These are phyloP conservation scores for Neoseiulus cucumeris DNA, from an alignment of 1,140 invertebrate genomes.

Conservation along the genomic window DNA sequence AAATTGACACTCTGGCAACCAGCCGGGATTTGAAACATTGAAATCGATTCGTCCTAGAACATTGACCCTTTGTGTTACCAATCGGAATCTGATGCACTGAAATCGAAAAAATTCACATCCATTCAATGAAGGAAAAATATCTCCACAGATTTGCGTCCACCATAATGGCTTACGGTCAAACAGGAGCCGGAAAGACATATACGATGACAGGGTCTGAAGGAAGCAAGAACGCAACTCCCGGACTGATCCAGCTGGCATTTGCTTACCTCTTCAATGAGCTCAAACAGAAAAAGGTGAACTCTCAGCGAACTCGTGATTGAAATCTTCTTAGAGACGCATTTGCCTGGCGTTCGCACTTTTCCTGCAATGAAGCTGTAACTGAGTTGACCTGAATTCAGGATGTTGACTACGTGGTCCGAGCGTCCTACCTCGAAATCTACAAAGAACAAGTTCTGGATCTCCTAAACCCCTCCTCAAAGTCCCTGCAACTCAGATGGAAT, in stretches of 20 bases:
- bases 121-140: too few relatives aligned
- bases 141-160: conserved; percentile 64
- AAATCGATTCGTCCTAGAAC: too few relatives aligned
- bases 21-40: too few relatives aligned
- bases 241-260: conserved; percentile 37
- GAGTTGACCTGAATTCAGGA: conserved; percentile 25
- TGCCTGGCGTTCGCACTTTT: conserved; percentile 15
- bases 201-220: conserved; percentile 68
- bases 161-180: conserved; percentile 87
- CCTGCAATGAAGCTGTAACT: background rate
- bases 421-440: conserved; percentile 85
- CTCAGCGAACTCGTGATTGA: background rate
- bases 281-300: conserved; percentile 33
- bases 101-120: too few relatives aligned
- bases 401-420: conserved; percentile 63
- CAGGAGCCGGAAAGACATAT: conserved; percentile 86
- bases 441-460: conserved; percentile 91
- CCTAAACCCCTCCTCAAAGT: conserved; percentile 59
- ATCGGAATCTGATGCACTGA: too few relatives aligned
- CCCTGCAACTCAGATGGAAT: conserved; percentile 70
- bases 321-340: background rate
- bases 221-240: conserved; percentile 27
- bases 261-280: conserved; percentile 66
- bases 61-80: too few relatives aligned
- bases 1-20: too few relatives aligned